Conservation (phyloP, 2,113 vertebrate genomes). For the Pteruthius melanotis region DNA sequence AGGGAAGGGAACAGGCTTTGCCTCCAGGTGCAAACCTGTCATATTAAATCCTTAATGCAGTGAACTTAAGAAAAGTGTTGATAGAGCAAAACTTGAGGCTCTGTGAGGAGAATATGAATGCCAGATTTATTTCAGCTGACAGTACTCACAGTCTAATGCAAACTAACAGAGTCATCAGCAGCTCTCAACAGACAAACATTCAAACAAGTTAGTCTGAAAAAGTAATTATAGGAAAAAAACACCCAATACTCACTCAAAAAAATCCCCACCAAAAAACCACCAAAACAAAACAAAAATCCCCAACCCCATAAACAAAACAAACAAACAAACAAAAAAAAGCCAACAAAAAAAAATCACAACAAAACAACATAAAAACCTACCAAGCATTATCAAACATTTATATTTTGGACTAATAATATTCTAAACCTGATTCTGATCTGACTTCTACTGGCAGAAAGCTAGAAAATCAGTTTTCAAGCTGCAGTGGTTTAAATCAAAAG, state of each 20-base stretch:
- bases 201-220: neutral
- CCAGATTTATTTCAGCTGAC: neutral
- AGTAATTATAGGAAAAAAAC: neutral
- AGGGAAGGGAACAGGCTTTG: neutral
- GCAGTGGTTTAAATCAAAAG: neutral
- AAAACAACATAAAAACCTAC: neutral
- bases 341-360: neutral
- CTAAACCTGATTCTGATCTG: neutral
- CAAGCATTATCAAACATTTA: neutral
- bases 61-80: conserved; percentile 48
- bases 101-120: conserved; percentile 27
- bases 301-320: neutral
- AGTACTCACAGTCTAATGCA: neutral
- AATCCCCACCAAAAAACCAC: neutral
- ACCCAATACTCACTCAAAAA: neutral
- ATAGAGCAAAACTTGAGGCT: conserved; percentile 45
- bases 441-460: neutral
- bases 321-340: too few relatives aligned
- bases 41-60: conserved; percentile 41
- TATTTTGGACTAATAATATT: neutral
- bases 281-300: neutral
- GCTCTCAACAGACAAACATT: neutral
- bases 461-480: neutral
- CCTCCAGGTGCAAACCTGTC: conserved; percentile 58
- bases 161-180: neutral